Conservation (phyloP, 2,113 vertebrate species). For the Phoenicopterus ruber region DNA sequence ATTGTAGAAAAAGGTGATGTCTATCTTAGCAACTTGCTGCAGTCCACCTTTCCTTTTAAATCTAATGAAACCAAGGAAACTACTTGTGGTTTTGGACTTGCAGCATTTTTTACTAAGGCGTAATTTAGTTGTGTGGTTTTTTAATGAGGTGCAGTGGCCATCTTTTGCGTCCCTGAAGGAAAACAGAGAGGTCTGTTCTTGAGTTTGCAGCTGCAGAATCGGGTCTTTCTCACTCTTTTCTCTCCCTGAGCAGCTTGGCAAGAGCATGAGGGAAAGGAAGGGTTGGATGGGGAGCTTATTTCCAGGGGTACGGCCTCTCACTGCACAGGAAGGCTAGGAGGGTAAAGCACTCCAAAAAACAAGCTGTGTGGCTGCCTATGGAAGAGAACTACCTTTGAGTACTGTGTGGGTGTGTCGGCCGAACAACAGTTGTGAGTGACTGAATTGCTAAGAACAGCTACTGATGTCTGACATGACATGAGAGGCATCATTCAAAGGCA, state of each 20-base stretch:
- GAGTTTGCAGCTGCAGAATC: neutral
- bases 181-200: neutral
- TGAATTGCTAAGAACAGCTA: slow-evolving; percentile 2
- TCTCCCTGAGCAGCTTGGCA: neutral
- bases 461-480: neutral
- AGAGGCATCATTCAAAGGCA: neutral
- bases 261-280: neutral
- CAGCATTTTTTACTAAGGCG: neutral
- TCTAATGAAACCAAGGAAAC: neutral
- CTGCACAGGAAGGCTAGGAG: neutral
- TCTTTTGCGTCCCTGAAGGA: neutral
- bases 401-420: neutral
- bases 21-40: neutral
- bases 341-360: neutral
- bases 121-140: neutral
- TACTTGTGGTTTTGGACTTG: neutral
- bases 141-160: neutral
- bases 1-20: neutral
- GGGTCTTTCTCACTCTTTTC: neutral
- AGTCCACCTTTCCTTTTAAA: neutral
- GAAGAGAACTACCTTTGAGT: neutral
- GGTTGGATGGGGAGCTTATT: neutral
- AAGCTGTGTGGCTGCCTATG: neutral
- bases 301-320: neutral
- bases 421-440: neutral